These are phyloP conservation scores for Ptilodon capucinus DNA, from an alignment of 2,888 invertebrate species.

Conservation along the genomic window DNA sequence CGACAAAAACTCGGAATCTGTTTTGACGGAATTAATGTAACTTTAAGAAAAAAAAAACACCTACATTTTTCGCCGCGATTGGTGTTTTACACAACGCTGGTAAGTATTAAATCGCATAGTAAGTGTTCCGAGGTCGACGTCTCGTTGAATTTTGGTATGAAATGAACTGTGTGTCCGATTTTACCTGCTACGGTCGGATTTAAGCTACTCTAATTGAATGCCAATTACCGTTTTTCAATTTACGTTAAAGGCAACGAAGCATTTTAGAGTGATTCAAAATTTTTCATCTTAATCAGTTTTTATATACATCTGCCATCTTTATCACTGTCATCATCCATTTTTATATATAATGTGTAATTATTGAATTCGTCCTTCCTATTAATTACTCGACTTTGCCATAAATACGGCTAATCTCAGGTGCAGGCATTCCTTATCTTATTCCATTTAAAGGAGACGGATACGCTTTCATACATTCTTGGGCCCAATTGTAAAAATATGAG, in stretches of 20 bases:
- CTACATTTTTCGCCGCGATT: constrained; percentile 4
- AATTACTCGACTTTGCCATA: no score
- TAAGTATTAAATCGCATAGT: constrained; percentile 12
- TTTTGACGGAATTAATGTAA: constrained; percentile 10
- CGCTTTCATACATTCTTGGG: no score
- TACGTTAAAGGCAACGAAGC: not conserved
- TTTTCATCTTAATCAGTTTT: not conserved
- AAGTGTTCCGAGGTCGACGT: constrained; percentile 30
- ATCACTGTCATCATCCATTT: no score
- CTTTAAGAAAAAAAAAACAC: not conserved
- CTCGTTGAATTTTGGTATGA: constrained; percentile 8
- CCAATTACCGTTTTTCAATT: not conserved
- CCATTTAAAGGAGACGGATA: no score
- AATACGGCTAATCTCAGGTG: no score
- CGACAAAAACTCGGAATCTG: constrained; percentile 9
- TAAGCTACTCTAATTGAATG: not conserved
- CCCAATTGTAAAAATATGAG: no score
- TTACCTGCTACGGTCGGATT: not conserved
- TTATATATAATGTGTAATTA: no score
- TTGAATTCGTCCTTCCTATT: no score
- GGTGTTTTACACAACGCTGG: constrained; percentile 14
- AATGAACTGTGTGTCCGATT: not conserved
- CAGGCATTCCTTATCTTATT: no score
- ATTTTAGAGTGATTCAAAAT: not conserved
- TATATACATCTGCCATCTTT: no score